Conservation (phyloP, 2,797 vertebrate species). For the Denticeps clupeoides region DNA sequence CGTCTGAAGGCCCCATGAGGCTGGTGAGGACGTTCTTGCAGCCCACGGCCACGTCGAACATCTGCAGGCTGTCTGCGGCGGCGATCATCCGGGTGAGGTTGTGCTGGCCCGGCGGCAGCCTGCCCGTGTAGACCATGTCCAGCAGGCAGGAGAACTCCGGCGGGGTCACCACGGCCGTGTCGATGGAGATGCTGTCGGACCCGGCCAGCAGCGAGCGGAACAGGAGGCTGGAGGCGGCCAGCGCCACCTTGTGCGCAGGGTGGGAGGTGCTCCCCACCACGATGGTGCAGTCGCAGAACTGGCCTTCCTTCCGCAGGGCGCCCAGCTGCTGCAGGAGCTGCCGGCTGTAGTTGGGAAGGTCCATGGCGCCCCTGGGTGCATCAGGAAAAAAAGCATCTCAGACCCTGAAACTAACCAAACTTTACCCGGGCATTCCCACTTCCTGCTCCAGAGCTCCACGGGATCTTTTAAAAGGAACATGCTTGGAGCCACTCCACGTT, state of each 20-base stretch:
- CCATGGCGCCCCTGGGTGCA: conserved; percentile 45
- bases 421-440: neutral
- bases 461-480: no score
- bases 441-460: neutral
- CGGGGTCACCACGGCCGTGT: conserved; percentile 64
- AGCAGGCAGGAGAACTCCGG: conserved; percentile 75
- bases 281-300: conserved; percentile 78
- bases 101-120: conserved; percentile 71
- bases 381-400: neutral
- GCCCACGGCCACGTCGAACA: conserved; percentile 79
- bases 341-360: conserved; percentile 71
- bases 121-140: conserved; percentile 76
- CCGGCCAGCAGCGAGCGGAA: conserved; percentile 71
- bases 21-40: conserved; percentile 73
- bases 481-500: no score
- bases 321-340: conserved; percentile 80
- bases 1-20: conserved; percentile 40
- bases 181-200: conserved; percentile 73
- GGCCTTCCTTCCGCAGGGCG: conserved; percentile 66
- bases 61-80: conserved; percentile 77
- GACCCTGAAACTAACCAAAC: neutral
- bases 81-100: conserved; percentile 72
- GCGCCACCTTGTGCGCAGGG: conserved; percentile 69
- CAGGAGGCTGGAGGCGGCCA: conserved; percentile 78
- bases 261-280: conserved; percentile 63